These are phyloP conservation scores for Acanthurus leucopareius DNA, from an alignment of 2,797 vertebrate genomes.

Conservation along the genomic window DNA sequence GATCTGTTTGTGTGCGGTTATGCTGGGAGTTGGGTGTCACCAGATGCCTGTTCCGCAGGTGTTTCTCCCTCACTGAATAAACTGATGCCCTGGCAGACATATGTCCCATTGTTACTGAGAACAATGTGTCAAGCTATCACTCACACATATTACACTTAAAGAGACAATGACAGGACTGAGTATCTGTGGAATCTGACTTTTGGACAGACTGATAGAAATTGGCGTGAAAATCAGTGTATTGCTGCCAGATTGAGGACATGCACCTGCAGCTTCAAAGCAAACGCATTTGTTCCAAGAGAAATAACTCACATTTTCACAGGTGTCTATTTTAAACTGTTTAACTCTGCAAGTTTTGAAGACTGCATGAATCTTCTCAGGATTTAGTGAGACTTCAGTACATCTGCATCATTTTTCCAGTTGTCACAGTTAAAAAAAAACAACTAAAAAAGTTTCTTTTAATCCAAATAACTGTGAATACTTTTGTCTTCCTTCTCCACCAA, in stretches of 20 bases:
- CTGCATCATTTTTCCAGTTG: not conserved
- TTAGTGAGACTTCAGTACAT: not conserved
- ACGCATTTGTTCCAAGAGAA: not conserved
- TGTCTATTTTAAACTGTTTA: not conserved
- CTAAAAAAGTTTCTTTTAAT: not conserved
- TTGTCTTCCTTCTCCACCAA: not conserved
- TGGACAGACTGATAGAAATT: not conserved
- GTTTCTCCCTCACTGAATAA: constrained; percentile 64
- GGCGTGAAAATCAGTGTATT: not conserved
- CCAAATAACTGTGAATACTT: not conserved
- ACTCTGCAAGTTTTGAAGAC: not conserved
- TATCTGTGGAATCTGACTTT: constrained; percentile 20
- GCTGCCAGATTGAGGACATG: constrained; percentile 5
- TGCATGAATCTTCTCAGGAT: not conserved
- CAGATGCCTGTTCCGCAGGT: constrained; percentile 71
- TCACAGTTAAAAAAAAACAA: not conserved
- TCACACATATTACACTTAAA: constrained; percentile 52
- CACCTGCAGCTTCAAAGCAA: not conserved
- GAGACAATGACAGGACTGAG: constrained; percentile 33
- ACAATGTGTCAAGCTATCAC: constrained; percentile 66
- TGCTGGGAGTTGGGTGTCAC: constrained; percentile 58
- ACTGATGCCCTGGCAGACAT: constrained; percentile 52
- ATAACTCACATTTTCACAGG: not conserved
- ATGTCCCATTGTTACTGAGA: constrained; percentile 56
- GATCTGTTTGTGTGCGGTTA: constrained; percentile 52